Percentiles rank a stretch among this genome's conserved stretches.
phyloP scores from a whole-genome alignment of 1,140 invertebrate genomes.

The Leguminivora glycinivorella region DNA sequence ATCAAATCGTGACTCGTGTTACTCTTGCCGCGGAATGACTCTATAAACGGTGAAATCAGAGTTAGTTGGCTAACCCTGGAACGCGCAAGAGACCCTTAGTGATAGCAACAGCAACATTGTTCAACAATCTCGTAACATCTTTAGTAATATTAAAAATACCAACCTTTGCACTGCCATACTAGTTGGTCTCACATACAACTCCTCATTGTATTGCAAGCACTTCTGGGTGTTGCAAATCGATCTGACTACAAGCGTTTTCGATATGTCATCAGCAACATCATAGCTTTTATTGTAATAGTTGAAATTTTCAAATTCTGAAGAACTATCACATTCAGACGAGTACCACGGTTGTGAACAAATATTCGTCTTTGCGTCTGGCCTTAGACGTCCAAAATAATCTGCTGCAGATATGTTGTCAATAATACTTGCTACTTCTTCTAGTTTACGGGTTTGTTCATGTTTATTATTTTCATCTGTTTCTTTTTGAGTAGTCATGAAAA shows the following conservation, averaged over 20 bases:
- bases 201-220: slow-evolving; percentile 38
- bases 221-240: slow-evolving; percentile 42
- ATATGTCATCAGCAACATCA: slow-evolving; percentile 48
- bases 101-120: too few species aligned
- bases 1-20: too few species aligned
- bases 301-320: slow-evolving; percentile 61
- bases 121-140: neutral
- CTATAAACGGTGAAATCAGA: too few species aligned
- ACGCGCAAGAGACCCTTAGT: too few species aligned
- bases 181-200: slow-evolving; percentile 41
- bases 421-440: slow-evolving; percentile 47
- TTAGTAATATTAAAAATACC: slow-evolving; percentile 35
- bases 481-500: slow-evolving; percentile 38
- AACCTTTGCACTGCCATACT: slow-evolving; percentile 54
- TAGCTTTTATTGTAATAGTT: slow-evolving; percentile 49
- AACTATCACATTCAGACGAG: slow-evolving; percentile 51
- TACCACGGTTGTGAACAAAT: slow-evolving; percentile 56
- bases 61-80: too few species aligned
- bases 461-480: slow-evolving; percentile 32
- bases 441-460: slow-evolving; percentile 32
- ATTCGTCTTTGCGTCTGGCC: slow-evolving; percentile 33
- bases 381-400: slow-evolving; percentile 49
- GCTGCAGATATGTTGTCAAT: slow-evolving; percentile 58
- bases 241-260: slow-evolving; percentile 44
- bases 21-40: too few species aligned